Percentiles rank a stretch among this genome's conserved stretches.
phyloP scores from a whole-genome alignment of 1,140 invertebrate species.

The Tetramorium simillimum region DNA sequence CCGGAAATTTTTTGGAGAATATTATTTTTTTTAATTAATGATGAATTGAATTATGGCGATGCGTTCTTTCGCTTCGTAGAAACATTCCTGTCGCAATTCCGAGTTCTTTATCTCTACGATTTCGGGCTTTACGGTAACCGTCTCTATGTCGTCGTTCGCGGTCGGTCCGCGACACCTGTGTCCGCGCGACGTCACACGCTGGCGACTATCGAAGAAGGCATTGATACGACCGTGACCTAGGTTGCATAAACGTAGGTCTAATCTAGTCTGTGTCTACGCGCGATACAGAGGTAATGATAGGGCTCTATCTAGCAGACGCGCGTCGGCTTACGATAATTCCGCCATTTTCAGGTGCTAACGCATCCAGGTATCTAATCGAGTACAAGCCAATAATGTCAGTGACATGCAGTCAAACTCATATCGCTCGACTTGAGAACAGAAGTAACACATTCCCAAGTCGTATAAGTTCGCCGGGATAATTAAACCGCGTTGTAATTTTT shows the following conservation, averaged over 20 bases:
- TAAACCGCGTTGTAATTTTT: background rate
- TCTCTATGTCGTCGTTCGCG: background rate
- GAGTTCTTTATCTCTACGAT: slow-evolving; percentile 38
- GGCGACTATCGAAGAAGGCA: slow-evolving; percentile 64
- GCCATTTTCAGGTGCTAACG: slow-evolving; percentile 66
- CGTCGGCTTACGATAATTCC: slow-evolving; percentile 74
- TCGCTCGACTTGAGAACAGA: background rate
- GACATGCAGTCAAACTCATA: background rate
- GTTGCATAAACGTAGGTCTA: slow-evolving; percentile 72
- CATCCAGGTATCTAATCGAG: slow-evolving; percentile 78
- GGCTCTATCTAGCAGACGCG: slow-evolving; percentile 74
- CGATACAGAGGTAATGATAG: slow-evolving; percentile 79
- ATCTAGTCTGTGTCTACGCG: slow-evolving; percentile 82
- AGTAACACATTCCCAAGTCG: background rate
- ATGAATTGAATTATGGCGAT: background rate
- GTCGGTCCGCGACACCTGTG: slow-evolving; percentile 37
- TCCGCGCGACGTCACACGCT: slow-evolving; percentile 38
- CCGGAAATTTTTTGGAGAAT: background rate
- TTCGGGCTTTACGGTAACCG: background rate
- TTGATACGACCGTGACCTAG: slow-evolving; percentile 81
- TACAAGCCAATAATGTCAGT: slow-evolving; percentile 31
- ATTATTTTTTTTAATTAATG: background rate
- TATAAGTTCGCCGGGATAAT: background rate
- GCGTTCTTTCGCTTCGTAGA: slow-evolving; percentile 2
- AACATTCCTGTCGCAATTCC: background rate